Percentiles rank a stretch among this genome's conserved stretches.
Evolutionary conservation across 2,113 vertebrate species (phyloP).

Genomic region (Macaca nemestrina): DNA sequence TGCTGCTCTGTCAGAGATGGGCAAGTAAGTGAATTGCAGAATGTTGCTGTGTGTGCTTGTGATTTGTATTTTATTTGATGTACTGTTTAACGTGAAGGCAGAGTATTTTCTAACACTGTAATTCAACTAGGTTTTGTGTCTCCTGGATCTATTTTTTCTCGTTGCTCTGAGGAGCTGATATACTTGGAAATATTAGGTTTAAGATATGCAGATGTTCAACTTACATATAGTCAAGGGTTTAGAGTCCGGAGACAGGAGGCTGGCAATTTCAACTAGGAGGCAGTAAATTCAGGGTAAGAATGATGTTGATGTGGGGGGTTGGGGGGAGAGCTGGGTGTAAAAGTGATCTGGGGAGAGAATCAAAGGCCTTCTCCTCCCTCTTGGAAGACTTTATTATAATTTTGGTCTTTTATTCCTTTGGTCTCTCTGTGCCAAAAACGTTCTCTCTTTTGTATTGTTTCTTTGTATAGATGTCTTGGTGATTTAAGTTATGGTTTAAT

Average conservation of each 20-base stretch:
- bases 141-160: background rate
- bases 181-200: background rate
- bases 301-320: fast-evolving
- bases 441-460: background rate
- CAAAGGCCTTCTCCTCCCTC: too few relatives aligned
- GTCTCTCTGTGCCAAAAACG: background rate
- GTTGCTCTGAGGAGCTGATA: background rate
- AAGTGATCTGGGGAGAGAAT: background rate
- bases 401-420: background rate
- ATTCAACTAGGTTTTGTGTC: background rate
- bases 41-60: background rate
- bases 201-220: background rate
- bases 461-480: background rate
- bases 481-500: background rate
- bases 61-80: background rate
- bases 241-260: background rate
- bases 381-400: background rate
- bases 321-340: background rate
- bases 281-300: background rate
- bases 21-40: conserved; percentile 33
- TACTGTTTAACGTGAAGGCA: background rate
- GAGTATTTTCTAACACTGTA: background rate
- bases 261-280: background rate
- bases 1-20: background rate
- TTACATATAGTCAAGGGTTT: background rate